Percentiles rank a stretch among this genome's conserved stretches.
Conservation (phyloP, 2,113 vertebrate species). For the Lycocorax pyrrhopterus region DNA sequence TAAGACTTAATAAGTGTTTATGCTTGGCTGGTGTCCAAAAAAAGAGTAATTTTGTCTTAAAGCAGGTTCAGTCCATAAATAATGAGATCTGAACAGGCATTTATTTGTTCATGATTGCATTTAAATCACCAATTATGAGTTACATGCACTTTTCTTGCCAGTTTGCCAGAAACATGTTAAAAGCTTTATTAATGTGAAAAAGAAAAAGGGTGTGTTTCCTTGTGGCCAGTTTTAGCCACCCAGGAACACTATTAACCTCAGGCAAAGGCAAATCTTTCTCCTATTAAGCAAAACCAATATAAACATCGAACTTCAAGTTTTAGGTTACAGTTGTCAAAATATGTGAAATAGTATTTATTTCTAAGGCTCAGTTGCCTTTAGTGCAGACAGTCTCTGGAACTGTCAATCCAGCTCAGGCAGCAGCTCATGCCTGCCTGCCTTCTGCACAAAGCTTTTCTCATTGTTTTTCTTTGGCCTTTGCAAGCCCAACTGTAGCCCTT, state of each 20-base stretch:
- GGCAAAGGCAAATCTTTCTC: slow-evolving; percentile 66
- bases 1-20: slow-evolving; percentile 62
- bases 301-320: slow-evolving; percentile 70
- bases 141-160: slow-evolving; percentile 72
- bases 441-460: not conserved
- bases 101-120: slow-evolving; percentile 78
- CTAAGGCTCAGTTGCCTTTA: slow-evolving; percentile 1
- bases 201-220: slow-evolving; percentile 71
- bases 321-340: slow-evolving; percentile 65
- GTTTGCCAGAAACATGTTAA: slow-evolving; percentile 75
- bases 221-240: slow-evolving; percentile 73
- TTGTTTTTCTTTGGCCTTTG: not conserved
- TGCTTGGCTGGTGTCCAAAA: slow-evolving; percentile 72
- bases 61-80: slow-evolving; percentile 74
- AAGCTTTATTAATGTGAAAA: slow-evolving; percentile 73
- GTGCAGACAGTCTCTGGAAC: not conserved
- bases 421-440: not conserved
- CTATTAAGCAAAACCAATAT: slow-evolving; percentile 64
- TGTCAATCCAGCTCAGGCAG: not conserved
- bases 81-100: slow-evolving; percentile 77
- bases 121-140: slow-evolving; percentile 79
- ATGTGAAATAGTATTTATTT: slow-evolving; percentile 42
- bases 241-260: slow-evolving; percentile 77
- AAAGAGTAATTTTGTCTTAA: slow-evolving; percentile 70
- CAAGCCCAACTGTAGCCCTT: not conserved